These are phyloP conservation scores for Urocynchramus pylzowi DNA, from an alignment of 2,113 vertebrate species.

Conservation along the genomic window DNA sequence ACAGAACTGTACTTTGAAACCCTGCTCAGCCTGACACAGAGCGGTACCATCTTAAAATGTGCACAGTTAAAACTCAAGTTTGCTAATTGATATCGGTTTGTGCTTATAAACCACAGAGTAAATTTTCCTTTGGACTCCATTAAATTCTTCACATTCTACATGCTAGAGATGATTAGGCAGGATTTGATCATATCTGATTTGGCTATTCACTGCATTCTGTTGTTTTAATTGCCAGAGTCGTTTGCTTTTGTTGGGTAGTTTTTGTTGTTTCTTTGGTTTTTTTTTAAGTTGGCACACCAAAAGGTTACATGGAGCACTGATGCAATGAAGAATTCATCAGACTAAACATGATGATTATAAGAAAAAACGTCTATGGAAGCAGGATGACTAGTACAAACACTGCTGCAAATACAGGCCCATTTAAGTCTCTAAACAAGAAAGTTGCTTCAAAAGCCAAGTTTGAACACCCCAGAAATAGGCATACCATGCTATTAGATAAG, in stretches of 20 bases:
- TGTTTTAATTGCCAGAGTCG: background rate
- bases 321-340: background rate
- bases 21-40: conserved; percentile 26
- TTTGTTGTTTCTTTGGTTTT: background rate
- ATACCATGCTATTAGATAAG: background rate
- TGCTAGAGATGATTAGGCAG: background rate
- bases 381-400: background rate
- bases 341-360: background rate
- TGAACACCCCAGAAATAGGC: background rate
- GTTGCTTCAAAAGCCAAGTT: background rate
- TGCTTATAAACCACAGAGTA: background rate
- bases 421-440: background rate
- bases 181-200: background rate
- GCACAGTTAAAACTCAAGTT: conserved; percentile 8
- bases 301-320: background rate
- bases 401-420: background rate
- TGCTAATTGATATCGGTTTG: background rate
- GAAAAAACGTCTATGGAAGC: background rate
- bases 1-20: conserved; percentile 54
- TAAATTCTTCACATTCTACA: background rate
- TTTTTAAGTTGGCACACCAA: background rate
- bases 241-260: background rate
- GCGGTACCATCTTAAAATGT: background rate
- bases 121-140: conserved; percentile 13
- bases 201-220: background rate